Evolutionary conservation across 2,888 invertebrate genomes (phyloP), one percentile per base, ranked within the genome.

Genomic region (Melolontha melolontha): DNA sequence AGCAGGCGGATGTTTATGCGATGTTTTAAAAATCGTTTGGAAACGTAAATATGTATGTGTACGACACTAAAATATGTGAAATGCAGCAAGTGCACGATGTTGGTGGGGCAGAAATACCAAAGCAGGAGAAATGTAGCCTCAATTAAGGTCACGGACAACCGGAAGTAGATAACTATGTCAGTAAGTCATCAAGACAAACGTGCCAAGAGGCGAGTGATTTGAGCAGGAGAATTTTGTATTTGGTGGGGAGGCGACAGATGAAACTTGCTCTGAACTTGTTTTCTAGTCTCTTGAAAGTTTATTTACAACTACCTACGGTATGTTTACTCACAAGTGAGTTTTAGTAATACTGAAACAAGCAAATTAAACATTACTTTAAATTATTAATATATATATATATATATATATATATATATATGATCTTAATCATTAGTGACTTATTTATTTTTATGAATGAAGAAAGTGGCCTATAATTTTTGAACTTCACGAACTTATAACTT

Each of bases 91-190:
- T 67, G 49, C 55, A 49, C 42, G 42, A 29, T 40, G 29, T 12
- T 55, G 66, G 66, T 49, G 68, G 41, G 63, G 65, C 57, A 69
- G 66, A 70, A 70, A 71, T 73, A 71, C 68, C 66, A 54, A 40
- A 62, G 66, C 71, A 67, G 72, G 73, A 72, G 73, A 73, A 71
- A 73, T 69, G 71, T 62, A 62, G 68, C 49, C 68, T 49, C 67
- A 74, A 74, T 71, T 72, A 63, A 72, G 78, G 79, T 76, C 79
- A 78, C 64, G 78, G 76, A 72, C 77, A 76, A 72, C 73, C 79
- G 78, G 79, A 79, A 78, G 74, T 74, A 67, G 62, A 68, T 73
- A 73, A 77, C 75, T 79, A 74, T 79, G 80, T 80, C 74, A 81
- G 79, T 80, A 79, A 79, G 79, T 73, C 77, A 78, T 76, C 76